Evolutionary conservation across 2,888 invertebrate species (phyloP).

Genomic region (Gisinianus flammeolus): DNA sequence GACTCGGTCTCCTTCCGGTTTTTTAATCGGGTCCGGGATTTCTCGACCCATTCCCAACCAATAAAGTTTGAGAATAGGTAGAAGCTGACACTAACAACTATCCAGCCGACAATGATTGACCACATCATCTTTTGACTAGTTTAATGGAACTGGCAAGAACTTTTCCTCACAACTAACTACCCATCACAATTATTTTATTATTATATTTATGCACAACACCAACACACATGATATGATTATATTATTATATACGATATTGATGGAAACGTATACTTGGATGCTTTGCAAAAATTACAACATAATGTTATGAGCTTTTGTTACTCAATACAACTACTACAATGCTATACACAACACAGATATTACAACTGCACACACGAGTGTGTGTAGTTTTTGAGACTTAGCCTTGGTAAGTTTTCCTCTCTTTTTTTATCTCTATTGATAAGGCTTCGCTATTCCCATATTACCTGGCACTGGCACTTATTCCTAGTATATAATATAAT

Average conservation of each 20-base stretch:
- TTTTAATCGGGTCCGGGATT: not conserved
- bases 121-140: conserved; percentile 36
- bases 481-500: not conserved
- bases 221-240: too few species aligned
- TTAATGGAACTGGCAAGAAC: conserved; percentile 15
- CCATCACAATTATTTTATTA: conserved; percentile 29
- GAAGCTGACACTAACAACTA: conserved; percentile 23
- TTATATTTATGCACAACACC: not conserved
- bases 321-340: conserved; percentile 6
- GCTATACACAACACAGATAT: not conserved
- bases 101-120: conserved; percentile 34
- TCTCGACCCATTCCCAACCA: conserved; percentile 23
- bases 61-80: conserved; percentile 22
- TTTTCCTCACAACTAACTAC: conserved; percentile 25
- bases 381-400: conserved; percentile 37
- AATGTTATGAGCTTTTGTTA: not conserved
- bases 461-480: conserved; percentile 29
- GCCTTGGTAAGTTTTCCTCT: conserved; percentile 21
- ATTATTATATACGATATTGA: not conserved
- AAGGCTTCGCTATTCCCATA: conserved; percentile 40
- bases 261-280: not conserved
- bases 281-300: conserved; percentile 24
- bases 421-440: conserved; percentile 35
- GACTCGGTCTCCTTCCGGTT: conserved; percentile 1
- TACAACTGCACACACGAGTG: not conserved